These are phyloP conservation scores for Oikopleura vanhoeffeni DNA, from an alignment of 23 tunicate species.

Conservation along the genomic window DNA sequence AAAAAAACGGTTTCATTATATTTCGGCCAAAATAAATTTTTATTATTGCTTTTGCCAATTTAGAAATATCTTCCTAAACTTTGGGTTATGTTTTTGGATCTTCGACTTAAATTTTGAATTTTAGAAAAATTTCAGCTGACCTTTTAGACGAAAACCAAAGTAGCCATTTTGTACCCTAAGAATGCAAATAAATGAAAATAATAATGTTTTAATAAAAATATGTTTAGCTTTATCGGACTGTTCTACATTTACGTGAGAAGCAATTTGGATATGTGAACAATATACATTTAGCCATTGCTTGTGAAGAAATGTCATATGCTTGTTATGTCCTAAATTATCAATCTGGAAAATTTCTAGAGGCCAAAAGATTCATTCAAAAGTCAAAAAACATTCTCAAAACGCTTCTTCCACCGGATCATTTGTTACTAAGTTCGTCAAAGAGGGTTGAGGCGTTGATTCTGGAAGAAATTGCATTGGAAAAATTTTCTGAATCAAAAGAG, in stretches of 20 bases:
- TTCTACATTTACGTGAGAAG: neutral
- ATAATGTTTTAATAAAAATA: no score
- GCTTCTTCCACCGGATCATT: conserved; percentile 19
- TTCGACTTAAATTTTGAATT: no score
- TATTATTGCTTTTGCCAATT: no score
- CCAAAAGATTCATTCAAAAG: neutral
- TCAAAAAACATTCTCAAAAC: neutral
- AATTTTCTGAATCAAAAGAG: neutral
- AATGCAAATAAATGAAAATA: no score
- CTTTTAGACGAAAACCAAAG: no score
- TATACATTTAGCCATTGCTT: neutral
- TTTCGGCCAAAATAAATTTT: no score
- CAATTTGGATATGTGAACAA: neutral
- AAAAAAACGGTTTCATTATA: no score
- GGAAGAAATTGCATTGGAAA: conserved; percentile 22
- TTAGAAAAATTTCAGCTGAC: no score
- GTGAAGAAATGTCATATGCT: neutral
- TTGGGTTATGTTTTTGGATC: no score
- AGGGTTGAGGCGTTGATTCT: conserved; percentile 22
- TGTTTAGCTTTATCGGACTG: neutral
- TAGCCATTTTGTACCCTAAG: no score
- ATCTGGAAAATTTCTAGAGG: neutral
- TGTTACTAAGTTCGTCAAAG: conserved; percentile 20
- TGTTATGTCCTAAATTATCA: neutral
- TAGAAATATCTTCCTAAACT: no score